Evolutionary conservation across 2,113 vertebrate genomes (phyloP), one percentile per base, ranked within the genome.

Genomic region (Pampusana beccarii): DNA sequence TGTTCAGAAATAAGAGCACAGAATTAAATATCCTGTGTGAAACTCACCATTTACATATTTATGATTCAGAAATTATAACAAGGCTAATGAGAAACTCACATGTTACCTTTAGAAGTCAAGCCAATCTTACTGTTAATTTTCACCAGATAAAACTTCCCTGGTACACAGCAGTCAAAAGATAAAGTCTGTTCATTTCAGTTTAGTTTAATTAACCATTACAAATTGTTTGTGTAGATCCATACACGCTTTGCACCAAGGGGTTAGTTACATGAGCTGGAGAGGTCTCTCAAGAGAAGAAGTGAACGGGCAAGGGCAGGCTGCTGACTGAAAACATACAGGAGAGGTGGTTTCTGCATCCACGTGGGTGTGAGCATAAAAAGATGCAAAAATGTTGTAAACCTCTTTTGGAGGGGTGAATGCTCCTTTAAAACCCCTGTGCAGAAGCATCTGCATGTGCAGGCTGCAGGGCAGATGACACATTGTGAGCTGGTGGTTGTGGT

Each of bases 11-110:
- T 98, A 98, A 98, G 97, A 98, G 97, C 95, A 98, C 97, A 96
- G 98, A 98, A 98, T 98, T 98, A 98, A 98, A 98, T 98, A 98
- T 98, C 98, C 97, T 56, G 14, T 97, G 98, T 98, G 97, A 98
- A 98, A 97, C 97, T 98, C 96, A 93, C 98, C 95, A 98, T 99
- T 98, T 99, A 98, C 98, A 98, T 99, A 99, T 99, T 98, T 98
- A 98, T 98, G 98, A 98, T 97, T 97, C 97, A 95, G 97, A 98
- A 98, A 98, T 98, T 98, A 98, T 98, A 99, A 99, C 98, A 98
- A 98, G 97, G 97, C 98, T 98, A 99, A 98, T 98, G 98, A 98
- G 98, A 98, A 98, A 96, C 94, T 98, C 96, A 92, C 90, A 96
- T 84, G 96, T 92, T 96, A 88, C 85, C 95, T 98, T 98, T 98